Evolutionary conservation across 23 tunicate genomes (phyloP), one percentile per base, ranked within the genome.

Genomic region (Styela plicata): DNA sequence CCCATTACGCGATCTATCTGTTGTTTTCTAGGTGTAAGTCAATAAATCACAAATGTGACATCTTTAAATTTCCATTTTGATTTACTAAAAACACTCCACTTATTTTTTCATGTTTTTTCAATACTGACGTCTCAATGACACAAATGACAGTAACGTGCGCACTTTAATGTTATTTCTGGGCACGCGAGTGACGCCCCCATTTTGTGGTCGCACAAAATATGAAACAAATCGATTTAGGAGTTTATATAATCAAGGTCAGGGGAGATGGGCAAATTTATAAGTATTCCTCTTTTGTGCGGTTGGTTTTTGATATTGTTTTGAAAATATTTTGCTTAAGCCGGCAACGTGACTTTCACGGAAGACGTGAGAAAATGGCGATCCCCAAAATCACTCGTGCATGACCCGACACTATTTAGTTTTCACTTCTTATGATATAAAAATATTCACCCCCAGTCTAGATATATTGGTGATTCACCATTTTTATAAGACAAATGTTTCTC

Each of bases 321-420:
- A 71, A 71, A 71, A 71, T 71, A 71, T 71, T 71, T 3, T 71
- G 36, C 77, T 30, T 28, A 71, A 30, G 36, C 77, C 36, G 24
- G 77, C 36, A 22, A 71, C 77, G 77, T 71, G 77, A 71, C 34
- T 32, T 71, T 32, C 34, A 21, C 34, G 23, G 24, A 36, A 17
- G 32, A 71, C 77, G 77, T 71, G 77, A 71, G 32, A 71, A 71
- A 71, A 71, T 34, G 77, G 34, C 77, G 77, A 3, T 34, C 36
- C 10, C 17, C 22, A 44, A 52, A 20, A 10, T 76, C 31, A 76
- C 81, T 76, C 81, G 81, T 76, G 81, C 81, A 1, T 53, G 66
- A 36, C 32, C 27, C 1, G 71, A 67, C 0, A 23, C 71, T 67
- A 16, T 67, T 25, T 67, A 25, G 71, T 44, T 44, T 44, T 44